Base-by-base conservation (phyloP, 2,797 vertebrate genomes). In the Scolopax bukidnonensis region DNA sequence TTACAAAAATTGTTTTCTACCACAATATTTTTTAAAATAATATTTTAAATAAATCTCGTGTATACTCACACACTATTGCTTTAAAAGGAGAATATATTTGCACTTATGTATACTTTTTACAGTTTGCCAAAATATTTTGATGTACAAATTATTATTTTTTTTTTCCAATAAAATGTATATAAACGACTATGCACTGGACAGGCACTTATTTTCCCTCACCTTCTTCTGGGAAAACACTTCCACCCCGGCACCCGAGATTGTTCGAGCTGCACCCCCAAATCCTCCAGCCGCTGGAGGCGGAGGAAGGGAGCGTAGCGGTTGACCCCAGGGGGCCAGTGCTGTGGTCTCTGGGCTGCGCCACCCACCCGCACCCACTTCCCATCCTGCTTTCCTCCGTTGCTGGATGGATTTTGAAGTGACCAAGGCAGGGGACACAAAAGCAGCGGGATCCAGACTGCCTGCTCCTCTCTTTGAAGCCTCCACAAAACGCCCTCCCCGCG, bases 31-130 rank as follows among this genome's bases (percentile, higher is more conserved):
- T 97, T 88, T 3, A 97, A 96, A 95, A 89, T 96, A 94, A 38
- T 97, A 97, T 97, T 98, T 98, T 98, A 95, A 97, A 96, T 97
- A 97, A 98, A 97, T 95, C 95, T 95, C 74, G 96, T 97, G 97
- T 98, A 98, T 98, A 97, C 98, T 98, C 98, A 97, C 97, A 98
- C 98, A 98, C 97, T 98, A 97, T 98, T 96, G 98, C 98, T 98
- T 98, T 97, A 96, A 98, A 98, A 96, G 96, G 93, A 98, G 98
- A 98, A 97, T 98, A 98, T 98, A 98, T 98, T 98, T 98, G 98
- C 98, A 98, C 98, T 98, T 98, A 98, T 97, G 96, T 98, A 98
- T 98, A 98, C 98, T 97, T 97, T 97, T 97, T 97, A 96, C 97
- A 95, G 96, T 97, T 98, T 98, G 98, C 96, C 97, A 93, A 97